Evolutionary conservation across 2,888 invertebrate species (phyloP).

Genomic region (Napeogenes sylphis): DNA sequence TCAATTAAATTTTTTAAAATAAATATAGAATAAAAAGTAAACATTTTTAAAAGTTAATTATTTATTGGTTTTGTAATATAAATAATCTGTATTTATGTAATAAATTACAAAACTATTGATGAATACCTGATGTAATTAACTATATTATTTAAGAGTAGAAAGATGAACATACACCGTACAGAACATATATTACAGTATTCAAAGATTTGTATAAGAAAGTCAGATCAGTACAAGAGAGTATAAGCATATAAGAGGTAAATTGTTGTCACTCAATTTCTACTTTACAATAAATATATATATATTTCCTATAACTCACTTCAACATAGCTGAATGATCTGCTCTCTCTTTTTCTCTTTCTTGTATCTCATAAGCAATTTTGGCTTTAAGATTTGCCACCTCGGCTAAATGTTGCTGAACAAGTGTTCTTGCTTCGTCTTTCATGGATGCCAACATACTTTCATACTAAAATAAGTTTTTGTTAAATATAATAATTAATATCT

Average conservation of each 20-base stretch:
- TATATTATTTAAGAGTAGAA: too few relatives aligned
- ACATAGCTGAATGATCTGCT: slow-evolving; percentile 85
- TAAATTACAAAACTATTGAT: too few relatives aligned
- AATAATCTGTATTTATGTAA: too few relatives aligned
- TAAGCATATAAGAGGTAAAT: background rate
- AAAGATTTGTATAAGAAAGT: background rate
- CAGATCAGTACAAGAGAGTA: too few relatives aligned
- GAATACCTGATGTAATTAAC: too few relatives aligned
- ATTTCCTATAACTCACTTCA: slow-evolving; percentile 70
- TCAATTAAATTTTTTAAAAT: too few relatives aligned
- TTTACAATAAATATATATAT: background rate
- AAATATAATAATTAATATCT: too few relatives aligned
- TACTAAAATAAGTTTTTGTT: slow-evolving; percentile 61
- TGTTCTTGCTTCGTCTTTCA: slow-evolving; percentile 79
- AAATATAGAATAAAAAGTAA: background rate
- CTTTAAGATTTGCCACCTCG: slow-evolving; percentile 82
- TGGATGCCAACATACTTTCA: slow-evolving; percentile 76
- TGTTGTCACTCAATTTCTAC: background rate
- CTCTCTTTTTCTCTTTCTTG: slow-evolving; percentile 90
- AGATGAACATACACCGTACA: too few relatives aligned
- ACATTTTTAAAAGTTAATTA: too few relatives aligned
- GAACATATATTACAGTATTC: too few relatives aligned
- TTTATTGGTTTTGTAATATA: too few relatives aligned
- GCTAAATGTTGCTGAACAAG: slow-evolving; percentile 75
- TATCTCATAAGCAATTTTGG: slow-evolving; percentile 85